Evolutionary conservation across 2,113 vertebrate genomes (phyloP).

Genomic region (Gadus chalcogrammus): DNA sequence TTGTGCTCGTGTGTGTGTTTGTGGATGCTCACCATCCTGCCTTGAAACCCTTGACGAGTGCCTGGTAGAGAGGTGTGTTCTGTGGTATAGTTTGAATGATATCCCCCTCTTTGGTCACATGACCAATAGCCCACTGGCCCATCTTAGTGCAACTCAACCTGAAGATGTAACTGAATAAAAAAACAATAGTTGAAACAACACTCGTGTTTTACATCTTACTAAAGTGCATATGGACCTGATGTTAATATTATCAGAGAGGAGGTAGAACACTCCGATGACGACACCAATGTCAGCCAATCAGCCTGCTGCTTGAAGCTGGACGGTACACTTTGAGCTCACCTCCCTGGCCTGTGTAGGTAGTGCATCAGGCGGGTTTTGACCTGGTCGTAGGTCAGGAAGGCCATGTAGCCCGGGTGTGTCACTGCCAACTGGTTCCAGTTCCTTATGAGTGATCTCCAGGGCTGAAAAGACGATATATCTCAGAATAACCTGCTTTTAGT

Average conservation of each 20-base stretch:
- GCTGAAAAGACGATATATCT: constrained; percentile 60
- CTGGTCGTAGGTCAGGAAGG: constrained; percentile 87
- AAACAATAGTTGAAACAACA: background rate
- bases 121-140: constrained; percentile 87
- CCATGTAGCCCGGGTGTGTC: constrained; percentile 87
- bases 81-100: constrained; percentile 82
- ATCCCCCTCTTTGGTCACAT: constrained; percentile 71
- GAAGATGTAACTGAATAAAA: constrained; percentile 78
- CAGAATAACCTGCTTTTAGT: too few species aligned
- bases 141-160: constrained; percentile 83
- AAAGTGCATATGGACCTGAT: background rate
- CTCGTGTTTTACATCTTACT: background rate
- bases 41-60: constrained; percentile 76
- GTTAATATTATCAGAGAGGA: background rate
- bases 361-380: constrained; percentile 72
- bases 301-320: too few species aligned
- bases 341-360: constrained; percentile 78
- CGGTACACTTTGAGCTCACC: constrained; percentile 54
- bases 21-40: constrained; percentile 76
- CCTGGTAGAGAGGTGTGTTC: constrained; percentile 74
- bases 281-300: too few species aligned
- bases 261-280: too few species aligned
- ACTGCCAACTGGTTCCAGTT: constrained; percentile 86
- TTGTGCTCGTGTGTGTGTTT: background rate
- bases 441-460: constrained; percentile 79